Percentiles rank a stretch among this genome's conserved stretches.
Evolutionary conservation across 2,113 vertebrate genomes (phyloP).

Genomic region (Cinclus cinclus): DNA sequence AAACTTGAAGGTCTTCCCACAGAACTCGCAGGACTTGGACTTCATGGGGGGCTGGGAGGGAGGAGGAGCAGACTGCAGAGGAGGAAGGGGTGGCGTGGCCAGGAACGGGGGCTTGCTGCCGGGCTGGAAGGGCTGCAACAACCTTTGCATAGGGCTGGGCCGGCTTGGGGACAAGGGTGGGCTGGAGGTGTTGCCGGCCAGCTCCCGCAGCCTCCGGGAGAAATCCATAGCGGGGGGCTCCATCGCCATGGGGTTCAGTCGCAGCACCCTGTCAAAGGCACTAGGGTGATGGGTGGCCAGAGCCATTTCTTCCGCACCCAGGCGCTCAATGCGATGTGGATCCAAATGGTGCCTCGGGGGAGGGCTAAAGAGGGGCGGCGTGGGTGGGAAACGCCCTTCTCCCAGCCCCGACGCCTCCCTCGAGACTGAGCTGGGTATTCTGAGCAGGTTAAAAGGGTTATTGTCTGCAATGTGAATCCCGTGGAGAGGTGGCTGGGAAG

Average conservation of each 20-base stretch:
- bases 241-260: conserved; percentile 98
- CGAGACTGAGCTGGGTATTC: conserved; percentile 95
- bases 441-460: conserved; percentile 98
- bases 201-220: conserved; percentile 96
- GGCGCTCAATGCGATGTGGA: conserved; percentile 92
- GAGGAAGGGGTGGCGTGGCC: conserved; percentile 93
- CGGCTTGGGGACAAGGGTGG: conserved; percentile 95
- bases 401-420: conserved; percentile 89
- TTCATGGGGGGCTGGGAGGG: conserved; percentile 89
- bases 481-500: conserved; percentile 95
- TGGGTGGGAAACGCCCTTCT: conserved; percentile 94
- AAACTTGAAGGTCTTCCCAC: conserved; percentile 98
- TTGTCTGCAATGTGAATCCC: conserved; percentile 98
- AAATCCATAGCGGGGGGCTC: conserved; percentile 99
- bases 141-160: conserved; percentile 98
- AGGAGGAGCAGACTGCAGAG: conserved; percentile 94
- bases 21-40: conserved; percentile 99
- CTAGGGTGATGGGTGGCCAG: conserved; percentile 99
- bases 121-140: conserved; percentile 98
- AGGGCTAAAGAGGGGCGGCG: conserved; percentile 97
- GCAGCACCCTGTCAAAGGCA: conserved; percentile 99
- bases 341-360: conserved; percentile 98
- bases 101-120: conserved; percentile 95
- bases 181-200: conserved; percentile 98
- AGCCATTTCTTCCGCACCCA: conserved; percentile 98